A percentile compares a stretch with the other conserved stretches of the same genome.
Evolutionary conservation across 2,113 vertebrate genomes (phyloP).

Genomic region (Mirza zaza): DNA sequence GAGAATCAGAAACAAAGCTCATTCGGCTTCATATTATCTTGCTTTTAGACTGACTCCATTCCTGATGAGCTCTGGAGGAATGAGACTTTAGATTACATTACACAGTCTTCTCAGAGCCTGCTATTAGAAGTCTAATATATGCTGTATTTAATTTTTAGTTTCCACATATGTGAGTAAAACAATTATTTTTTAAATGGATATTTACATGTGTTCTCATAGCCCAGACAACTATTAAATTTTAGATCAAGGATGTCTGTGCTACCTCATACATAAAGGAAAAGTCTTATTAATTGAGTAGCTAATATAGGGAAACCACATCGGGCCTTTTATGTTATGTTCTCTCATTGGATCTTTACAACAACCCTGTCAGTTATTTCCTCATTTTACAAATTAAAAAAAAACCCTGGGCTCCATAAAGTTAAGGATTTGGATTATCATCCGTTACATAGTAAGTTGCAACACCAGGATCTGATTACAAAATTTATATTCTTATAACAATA

Average conservation of each 20-base stretch:
- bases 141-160: constrained; percentile 33
- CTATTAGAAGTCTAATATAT: constrained; percentile 20
- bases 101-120: background rate
- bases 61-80: constrained; percentile 12
- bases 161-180: constrained; percentile 29
- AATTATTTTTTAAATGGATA: background rate
- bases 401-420: background rate
- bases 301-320: background rate
- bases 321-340: background rate
- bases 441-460: background rate
- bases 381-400: background rate
- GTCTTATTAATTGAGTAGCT: background rate
- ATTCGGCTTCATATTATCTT: background rate
- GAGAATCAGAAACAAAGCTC: background rate
- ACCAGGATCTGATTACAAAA: background rate
- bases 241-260: background rate
- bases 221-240: background rate
- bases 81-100: constrained; percentile 28
- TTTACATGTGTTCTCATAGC: background rate
- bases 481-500: background rate
- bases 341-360: background rate
- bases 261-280: background rate
- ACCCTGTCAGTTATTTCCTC: background rate
- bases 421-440: background rate
- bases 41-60: background rate